Base-by-base conservation (phyloP, 1,140 invertebrate species). In the Magallana ariakensis region DNA sequence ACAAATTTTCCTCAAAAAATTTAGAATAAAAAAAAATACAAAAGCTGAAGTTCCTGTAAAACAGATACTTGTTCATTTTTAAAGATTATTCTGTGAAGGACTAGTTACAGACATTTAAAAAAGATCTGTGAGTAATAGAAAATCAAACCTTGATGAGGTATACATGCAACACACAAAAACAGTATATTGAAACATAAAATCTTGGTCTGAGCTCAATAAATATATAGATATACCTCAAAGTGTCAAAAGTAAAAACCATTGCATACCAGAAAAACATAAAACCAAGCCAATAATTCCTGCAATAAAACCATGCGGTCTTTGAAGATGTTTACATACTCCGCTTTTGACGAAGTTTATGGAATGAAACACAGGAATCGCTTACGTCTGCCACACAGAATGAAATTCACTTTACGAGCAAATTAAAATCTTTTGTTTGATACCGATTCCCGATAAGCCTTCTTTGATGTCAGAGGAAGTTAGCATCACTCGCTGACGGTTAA, bases 381-480 rank as follows among this genome's bases (percentile, higher is more conserved):
- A 87, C 81, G 70, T 87, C 66, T 58, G 13, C 46, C 53, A 70
- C 33, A 83, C 66, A 75, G 66, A 75, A 11, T 75, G 66, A 75
- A 75, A 75, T 75, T 75, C 26, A 75, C 66, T 70, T 87, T 70
- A 83, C 58, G 58, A 66, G 58, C 19, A 86, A 83, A 70, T 87
- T 62, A 60, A 83, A 56, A 75, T 87, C 83, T 84, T 87, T 87
- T 87, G 86, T 87, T 84, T 60, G 83, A 87, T 87, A 84, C 84
- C 84, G 83, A 84, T 83, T 84, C 54, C 56, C 33, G 86, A 87
- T 87, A 87, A 87, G 33, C 80, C 46, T 55, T 80, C 86, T 87
- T 87, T 87, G 86, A 87, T 84, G 82, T 83, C 66, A 70, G 22
- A 84, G 86, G 86, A 84, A 87, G 83, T 87, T 62, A 75, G 57